Base-by-base conservation (phyloP, 2,113 vertebrate genomes). In the Misgurnus anguillicaudatus region DNA sequence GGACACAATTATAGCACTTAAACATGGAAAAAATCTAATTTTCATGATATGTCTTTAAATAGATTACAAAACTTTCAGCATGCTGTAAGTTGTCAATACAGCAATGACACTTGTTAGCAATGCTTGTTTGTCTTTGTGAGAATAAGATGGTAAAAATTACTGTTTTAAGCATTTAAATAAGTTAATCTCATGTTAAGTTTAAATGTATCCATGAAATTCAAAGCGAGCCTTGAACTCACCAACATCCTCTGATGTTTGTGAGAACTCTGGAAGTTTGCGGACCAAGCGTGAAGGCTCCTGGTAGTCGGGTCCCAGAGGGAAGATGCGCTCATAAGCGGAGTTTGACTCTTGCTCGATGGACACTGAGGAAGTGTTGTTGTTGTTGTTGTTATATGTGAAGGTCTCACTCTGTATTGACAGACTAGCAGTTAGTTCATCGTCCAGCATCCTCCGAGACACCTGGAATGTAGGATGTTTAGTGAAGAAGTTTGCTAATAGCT, bases 391-490 rank as follows among this genome's bases (percentile, higher is more conserved):
- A 92, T 95, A 96, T 91, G 94, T 94, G 84, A 96, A 97, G 78
- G 95, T 95, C 86, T 99, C 97, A 0, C 97, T 99, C 88, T 98
- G 97, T 91, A 96, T 90, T 80, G 96, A 98, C 84, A 98, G 94
- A 92, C 94, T 97, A 85, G 96, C 95, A 0, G 96, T 98, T 93
- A 97, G 94, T 88, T 97, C 96, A 11, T 97, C 95, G 61, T 97
- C 95, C 88, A 98, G 91, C 95, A 98, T 97, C 90, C 96, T 91
- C 65, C 95, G 91, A 3, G 97, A 97, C 5, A 95, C 95, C 96
- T 98, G 89, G 2, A 88, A 87, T 86, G 55, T 89, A 87, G 86
- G 75, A 91, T 6, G 72, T 31, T 77, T 71, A 75, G 83, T 88
- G 55, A 90, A 83, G 84, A 77, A 19, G 79, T 19, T 10, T 36